Base-by-base conservation (phyloP, 2,113 vertebrate species). In the Ceyx melanurus region DNA sequence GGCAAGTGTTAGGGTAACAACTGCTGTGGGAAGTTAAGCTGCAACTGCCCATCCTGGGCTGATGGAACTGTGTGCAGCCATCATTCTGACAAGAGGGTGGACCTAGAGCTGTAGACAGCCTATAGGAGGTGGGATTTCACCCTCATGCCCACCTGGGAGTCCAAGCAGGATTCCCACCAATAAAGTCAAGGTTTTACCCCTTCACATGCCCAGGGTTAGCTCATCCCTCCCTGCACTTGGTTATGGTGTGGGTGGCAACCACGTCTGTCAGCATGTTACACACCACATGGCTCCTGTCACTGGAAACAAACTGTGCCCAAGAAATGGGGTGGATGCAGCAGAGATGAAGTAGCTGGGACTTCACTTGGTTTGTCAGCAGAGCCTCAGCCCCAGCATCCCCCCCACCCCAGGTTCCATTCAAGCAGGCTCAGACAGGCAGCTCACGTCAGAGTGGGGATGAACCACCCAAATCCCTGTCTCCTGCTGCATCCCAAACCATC, bases 371-470 rank as follows among this genome's bases (percentile, higher is more conserved):
- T 86, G 62, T 23, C 53, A 67, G 28, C 40, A 5, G 28, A 56
- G 15, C 51, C 73, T 40, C 58, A 6, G 53, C 10, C 37, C 60
- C 76, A 33, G 10, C 4, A 1, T 13, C 58, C 7, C 50, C 33
- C 3, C 0, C 5, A 37, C 31, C 3, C 0, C 5, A 37, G 54
- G 33, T 10, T 65, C 33, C 15, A 5, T 18, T 9, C 2, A 1
- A 61, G 45, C 56, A 62, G 81, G 68, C 28, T 77, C 67, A 42
- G 33, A 11, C 20, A 29, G 31, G 51, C 74, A 42, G 61, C 43
- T 51, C 37, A 0, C 1, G 1, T 8, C 74, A 65, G 48, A 64
- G 48, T 0, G 0, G 15, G 31, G 29, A 43, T 3, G 3, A 9
- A 10, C 1, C 1, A 1, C 53, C 62, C 28, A 48, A 40, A 77